Evolutionary conservation across 2,113 vertebrate species (phyloP), one percentile per base, ranked within the genome.

Genomic region (Siphamia tubifer): DNA sequence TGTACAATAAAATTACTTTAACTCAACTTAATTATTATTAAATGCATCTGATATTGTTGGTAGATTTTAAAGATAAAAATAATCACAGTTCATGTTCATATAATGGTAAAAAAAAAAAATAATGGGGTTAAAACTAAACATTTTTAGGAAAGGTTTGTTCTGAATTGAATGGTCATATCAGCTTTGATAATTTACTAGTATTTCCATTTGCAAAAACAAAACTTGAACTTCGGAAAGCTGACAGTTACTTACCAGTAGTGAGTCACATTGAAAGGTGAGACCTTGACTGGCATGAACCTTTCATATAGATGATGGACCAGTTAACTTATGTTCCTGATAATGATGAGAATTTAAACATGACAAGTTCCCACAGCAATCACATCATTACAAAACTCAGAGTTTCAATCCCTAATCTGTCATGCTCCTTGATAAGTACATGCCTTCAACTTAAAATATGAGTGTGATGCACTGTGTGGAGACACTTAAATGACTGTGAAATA

Each of bases 251-350:
- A 12, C 2, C n/a, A 9, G 5, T 34, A 10, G 8, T 47, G 35
- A 69, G 17, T 13, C 48, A 75, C 2, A 73, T 3, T 73, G 77
- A 83, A 78, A 78, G 77, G 72, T 75, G 17, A 17, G 66, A 66
- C 70, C 63, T 62, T 52, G 66, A 15, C 44, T 44, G 17, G 31
- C 5, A 7, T 9, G 10, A 6, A 23, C 6, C 15, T 56, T 67
- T 19, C 23, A 15, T 45, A 11, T 6, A 1, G 6, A 9, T 25
- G 34, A 60, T 21, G 8, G 15, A 6, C 23, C 31, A 47, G 48
- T 40, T 35, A 67, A 34, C 69, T 35, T 75, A 53, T 39, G 31
- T 67, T 6, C 6, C 17, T 42, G 11, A 34, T 34, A 0, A 38
- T 30, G 44, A 9, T 20, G 64, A 58, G 17, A 73, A 19, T 8